phyloP scores from a whole-genome alignment of 2,113 vertebrate species.

The Leucosticte australis region DNA sequence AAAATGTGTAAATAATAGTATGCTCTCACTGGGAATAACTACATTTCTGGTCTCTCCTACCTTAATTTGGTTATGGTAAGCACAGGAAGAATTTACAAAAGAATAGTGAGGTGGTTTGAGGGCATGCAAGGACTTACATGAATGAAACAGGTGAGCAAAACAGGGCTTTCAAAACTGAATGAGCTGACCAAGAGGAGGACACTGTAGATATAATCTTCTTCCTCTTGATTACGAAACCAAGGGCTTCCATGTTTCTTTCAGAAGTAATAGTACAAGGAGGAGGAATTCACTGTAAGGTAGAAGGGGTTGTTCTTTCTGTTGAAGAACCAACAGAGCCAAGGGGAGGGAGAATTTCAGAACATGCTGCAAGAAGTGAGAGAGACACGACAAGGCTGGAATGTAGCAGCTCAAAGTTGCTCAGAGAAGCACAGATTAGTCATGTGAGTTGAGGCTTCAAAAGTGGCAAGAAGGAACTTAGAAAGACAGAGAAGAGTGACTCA shows the following conservation, averaged over 20 bases:
- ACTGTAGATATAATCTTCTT: background rate
- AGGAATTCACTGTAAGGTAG: background rate
- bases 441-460: background rate
- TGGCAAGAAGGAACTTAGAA: background rate
- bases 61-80: background rate
- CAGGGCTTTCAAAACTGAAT: background rate
- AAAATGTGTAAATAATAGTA: background rate
- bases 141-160: background rate
- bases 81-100: background rate
- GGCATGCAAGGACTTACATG: background rate
- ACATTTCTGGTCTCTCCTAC: background rate
- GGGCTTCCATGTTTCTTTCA: background rate
- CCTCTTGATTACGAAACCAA: background rate
- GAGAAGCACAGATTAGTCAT: background rate
- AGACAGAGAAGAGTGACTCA: background rate
- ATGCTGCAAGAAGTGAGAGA: background rate
- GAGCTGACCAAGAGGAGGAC: background rate
- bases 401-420: background rate
- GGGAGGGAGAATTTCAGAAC: background rate
- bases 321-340: background rate
- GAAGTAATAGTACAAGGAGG: background rate
- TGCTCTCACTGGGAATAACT: background rate
- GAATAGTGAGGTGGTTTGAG: background rate
- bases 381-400: background rate
- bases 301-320: background rate